Conservation (phyloP, 2,113 vertebrate genomes). For the Pituophis catenifer region DNA sequence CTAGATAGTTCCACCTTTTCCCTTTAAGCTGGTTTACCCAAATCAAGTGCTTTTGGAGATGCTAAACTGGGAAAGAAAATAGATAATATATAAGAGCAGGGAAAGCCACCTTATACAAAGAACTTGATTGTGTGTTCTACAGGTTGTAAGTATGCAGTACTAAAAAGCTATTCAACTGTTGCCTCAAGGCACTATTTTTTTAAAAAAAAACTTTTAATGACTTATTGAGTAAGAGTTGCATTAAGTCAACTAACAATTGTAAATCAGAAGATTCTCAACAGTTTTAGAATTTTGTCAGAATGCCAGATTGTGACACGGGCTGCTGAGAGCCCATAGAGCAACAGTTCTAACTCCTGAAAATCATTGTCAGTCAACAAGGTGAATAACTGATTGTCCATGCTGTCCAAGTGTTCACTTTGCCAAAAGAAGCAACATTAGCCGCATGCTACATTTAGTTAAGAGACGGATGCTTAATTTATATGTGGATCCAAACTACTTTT, state of each 20-base stretch:
- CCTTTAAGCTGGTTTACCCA: not conserved
- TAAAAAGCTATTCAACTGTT: not conserved
- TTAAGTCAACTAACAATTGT: not conserved
- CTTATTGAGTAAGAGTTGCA: not conserved
- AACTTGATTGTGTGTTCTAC: not conserved
- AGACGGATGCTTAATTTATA: not conserved
- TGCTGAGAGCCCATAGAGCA: conserved; percentile 5
- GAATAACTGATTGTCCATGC: not conserved
- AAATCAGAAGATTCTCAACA: not conserved
- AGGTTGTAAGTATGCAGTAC: not conserved
- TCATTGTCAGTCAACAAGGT: not conserved
- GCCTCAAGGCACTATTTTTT: not conserved
- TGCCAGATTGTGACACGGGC: not conserved
- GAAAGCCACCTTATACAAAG: not conserved
- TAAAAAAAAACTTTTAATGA: not conserved
- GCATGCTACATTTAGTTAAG: not conserved
- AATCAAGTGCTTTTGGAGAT: not conserved
- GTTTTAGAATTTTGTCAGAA: not conserved
- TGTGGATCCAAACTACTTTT: not conserved
- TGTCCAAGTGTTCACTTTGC: not conserved
- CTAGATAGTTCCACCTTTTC: not conserved
- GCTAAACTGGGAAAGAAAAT: not conserved
- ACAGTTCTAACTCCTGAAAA: not conserved
- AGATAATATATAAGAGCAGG: not conserved
- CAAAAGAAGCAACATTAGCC: not conserved